These are phyloP conservation scores for Poeciliopsis prolifica DNA, from an alignment of 2,113 vertebrate genomes.

Conservation along the genomic window DNA sequence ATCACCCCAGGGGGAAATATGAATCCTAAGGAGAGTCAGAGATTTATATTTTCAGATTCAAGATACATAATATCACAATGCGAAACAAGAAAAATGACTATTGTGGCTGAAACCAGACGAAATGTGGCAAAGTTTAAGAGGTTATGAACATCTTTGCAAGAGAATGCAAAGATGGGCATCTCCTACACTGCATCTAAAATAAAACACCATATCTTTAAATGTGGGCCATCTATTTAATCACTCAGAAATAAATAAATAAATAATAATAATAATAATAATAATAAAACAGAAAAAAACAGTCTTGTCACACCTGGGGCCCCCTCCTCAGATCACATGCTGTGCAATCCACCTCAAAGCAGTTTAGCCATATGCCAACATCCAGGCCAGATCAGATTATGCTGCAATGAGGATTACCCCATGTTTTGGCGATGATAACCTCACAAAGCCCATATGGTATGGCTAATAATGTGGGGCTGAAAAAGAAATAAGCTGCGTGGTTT, in stretches of 20 bases:
- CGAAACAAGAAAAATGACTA: background rate
- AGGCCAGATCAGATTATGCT: slow-evolving; percentile 66
- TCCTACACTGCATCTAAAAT: background rate
- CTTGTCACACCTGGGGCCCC: background rate
- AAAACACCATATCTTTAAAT: background rate
- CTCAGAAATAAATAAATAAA: background rate
- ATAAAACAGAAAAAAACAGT: background rate
- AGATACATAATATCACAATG: too few relatives aligned
- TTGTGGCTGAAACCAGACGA: background rate
- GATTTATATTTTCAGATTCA: too few relatives aligned
- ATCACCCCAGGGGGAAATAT: too few relatives aligned
- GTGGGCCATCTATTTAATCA: background rate
- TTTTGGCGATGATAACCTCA: slow-evolving; percentile 67
- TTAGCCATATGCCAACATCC: slow-evolving; percentile 55
- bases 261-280: too few relatives aligned
- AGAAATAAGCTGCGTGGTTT: slow-evolving; percentile 39
- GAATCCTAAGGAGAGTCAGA: too few relatives aligned
- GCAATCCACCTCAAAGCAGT: slow-evolving; percentile 70
- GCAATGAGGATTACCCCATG: slow-evolving; percentile 64
- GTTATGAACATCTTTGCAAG: background rate
- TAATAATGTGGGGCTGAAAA: slow-evolving; percentile 68
- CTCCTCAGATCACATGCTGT: slow-evolving; percentile 68
- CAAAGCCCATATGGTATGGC: slow-evolving; percentile 67
- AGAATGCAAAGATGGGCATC: too few relatives aligned
- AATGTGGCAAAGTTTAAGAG: background rate